These are phyloP conservation scores for Chironomus striatipennis DNA, from an alignment of 1,140 invertebrate species.

Conservation along the genomic window DNA sequence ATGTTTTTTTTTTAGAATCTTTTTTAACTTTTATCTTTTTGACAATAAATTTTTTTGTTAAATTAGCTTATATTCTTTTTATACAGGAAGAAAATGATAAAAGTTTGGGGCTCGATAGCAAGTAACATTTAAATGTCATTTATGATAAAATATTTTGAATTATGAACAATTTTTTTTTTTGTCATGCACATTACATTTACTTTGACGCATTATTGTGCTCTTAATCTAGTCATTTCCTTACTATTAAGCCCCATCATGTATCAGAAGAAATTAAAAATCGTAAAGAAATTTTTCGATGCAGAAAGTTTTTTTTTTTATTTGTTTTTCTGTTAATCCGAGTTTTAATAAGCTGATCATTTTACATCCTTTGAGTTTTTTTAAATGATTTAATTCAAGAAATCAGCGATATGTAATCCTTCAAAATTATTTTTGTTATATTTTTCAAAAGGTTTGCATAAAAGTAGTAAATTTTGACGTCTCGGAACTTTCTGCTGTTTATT, in stretches of 20 bases:
- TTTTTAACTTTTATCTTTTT: slow-evolving; percentile 2
- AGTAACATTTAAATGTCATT: not conserved
- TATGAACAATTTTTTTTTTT: not conserved
- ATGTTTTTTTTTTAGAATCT: not conserved
- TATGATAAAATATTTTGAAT: not conserved
- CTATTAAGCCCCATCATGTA: not conserved
- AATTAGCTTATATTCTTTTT: not conserved
- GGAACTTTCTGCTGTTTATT: not conserved
- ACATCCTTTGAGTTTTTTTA: too few relatives aligned
- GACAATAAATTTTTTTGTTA: slow-evolving; percentile 11
- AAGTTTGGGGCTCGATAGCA: not conserved
- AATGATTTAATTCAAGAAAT: not conserved
- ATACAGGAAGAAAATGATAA: not conserved
- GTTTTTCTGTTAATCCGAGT: too few relatives aligned
- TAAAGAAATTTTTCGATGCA: too few relatives aligned
- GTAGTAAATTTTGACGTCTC: too few relatives aligned
- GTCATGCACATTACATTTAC: not conserved
- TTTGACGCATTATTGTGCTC: not conserved
- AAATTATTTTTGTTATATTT: not conserved
- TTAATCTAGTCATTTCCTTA: not conserved
- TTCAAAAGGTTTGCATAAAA: not conserved
- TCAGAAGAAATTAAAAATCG: not conserved
- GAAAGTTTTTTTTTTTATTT: too few relatives aligned
- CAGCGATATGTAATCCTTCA: not conserved
- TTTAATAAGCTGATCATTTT: too few relatives aligned